A percentile compares a stretch with the other conserved stretches of the same genome.
Evolutionary conservation across 2,888 invertebrate species (phyloP).

Genomic region (Epistrophella euchroma): DNA sequence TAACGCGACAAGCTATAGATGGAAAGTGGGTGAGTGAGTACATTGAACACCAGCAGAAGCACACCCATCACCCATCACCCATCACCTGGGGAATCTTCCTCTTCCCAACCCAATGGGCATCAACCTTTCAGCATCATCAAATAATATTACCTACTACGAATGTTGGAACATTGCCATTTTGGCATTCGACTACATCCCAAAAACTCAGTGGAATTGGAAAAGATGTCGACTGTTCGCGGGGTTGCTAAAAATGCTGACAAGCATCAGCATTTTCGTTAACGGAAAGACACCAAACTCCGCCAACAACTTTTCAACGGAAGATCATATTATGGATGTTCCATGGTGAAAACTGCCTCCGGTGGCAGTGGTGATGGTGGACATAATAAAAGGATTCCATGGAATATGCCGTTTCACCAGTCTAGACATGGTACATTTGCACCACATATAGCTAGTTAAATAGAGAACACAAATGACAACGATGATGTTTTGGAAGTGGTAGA

Average conservation of each 20-base stretch:
- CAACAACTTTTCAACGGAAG: constrained; percentile 56
- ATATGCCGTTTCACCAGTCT: constrained; percentile 44
- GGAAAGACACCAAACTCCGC: constrained; percentile 34
- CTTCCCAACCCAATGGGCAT: constrained; percentile 17
- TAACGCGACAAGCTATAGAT: constrained; percentile 47
- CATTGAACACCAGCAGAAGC: background rate
- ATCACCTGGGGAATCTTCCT: background rate
- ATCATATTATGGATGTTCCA: constrained; percentile 58
- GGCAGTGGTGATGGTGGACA: constrained; percentile 12
- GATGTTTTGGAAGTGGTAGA: background rate
- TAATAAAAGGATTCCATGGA: constrained; percentile 8
- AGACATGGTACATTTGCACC: constrained; percentile 58
- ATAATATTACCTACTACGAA: constrained; percentile 44
- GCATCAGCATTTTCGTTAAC: constrained; percentile 37
- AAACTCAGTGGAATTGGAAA: constrained; percentile 29
- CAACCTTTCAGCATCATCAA: constrained; percentile 54
- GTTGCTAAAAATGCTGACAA: constrained; percentile 35
- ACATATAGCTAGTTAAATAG: background rate
- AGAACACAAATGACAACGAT: constrained; percentile 17
- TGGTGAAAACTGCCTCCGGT: constrained; percentile 54
- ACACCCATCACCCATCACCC: background rate
- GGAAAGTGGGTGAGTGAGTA: constrained; percentile 31
- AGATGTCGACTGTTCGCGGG: constrained; percentile 37
- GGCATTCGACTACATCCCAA: constrained; percentile 61
- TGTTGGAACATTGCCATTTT: constrained; percentile 69